Evolutionary conservation across 2,113 vertebrate species (phyloP).

Genomic region (Rynchops niger): DNA sequence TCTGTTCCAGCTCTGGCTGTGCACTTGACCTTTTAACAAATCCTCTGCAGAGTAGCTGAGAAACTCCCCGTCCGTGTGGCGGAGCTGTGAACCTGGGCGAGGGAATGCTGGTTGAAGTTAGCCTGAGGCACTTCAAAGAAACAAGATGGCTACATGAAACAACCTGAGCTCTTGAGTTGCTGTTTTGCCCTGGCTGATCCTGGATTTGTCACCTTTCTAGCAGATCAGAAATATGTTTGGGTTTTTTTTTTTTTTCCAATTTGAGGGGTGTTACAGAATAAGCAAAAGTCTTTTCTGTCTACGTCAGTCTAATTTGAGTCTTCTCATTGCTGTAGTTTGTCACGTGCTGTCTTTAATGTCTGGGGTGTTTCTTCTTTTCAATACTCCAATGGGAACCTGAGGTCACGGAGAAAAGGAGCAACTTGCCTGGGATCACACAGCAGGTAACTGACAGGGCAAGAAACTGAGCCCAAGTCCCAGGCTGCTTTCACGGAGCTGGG

Average conservation of each 20-base stretch:
- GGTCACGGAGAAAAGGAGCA: constrained; percentile 19
- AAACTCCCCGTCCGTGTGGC: accelerated
- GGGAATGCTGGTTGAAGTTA: neutral
- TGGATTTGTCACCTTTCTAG: neutral
- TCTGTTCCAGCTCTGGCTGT: neutral
- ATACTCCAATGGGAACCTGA: neutral
- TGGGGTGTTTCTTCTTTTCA: neutral
- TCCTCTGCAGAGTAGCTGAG: neutral
- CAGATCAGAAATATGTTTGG: neutral
- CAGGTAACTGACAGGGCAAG: constrained; percentile 30
- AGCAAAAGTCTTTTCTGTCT: neutral
- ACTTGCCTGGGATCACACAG: constrained; percentile 5
- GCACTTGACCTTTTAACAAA: constrained; percentile 20
- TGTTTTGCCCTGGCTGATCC: neutral
- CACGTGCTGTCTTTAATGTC: neutral
- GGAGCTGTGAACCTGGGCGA: neutral
- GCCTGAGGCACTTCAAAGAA: neutral
- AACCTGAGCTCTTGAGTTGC: neutral
- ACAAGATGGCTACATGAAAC: neutral
- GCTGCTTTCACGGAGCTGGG: neutral
- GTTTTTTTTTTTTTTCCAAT: neutral
- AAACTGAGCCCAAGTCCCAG: neutral
- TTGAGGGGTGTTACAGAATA: neutral
- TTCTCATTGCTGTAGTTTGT: neutral
- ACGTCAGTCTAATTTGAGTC: neutral